Evolutionary conservation across 2,888 invertebrate genomes (phyloP).

Genomic region (Parochlus steinenii): DNA sequence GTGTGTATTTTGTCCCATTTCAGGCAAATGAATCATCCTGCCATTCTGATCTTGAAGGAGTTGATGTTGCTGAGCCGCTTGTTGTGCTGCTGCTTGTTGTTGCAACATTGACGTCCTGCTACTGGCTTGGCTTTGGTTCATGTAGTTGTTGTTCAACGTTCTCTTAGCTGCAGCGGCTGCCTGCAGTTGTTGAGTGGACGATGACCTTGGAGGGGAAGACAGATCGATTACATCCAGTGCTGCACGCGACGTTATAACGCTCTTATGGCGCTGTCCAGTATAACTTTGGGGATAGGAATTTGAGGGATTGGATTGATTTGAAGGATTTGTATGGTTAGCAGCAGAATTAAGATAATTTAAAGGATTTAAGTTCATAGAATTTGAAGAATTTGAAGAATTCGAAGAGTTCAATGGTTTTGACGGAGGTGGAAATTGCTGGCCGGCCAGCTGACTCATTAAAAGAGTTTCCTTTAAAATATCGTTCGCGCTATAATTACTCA

Average conservation of each 20-base stretch:
- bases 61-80: slow-evolving; percentile 12
- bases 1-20: slow-evolving; percentile 45
- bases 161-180: slow-evolving; percentile 32
- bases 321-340: slow-evolving; percentile 16
- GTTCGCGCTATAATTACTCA: neutral
- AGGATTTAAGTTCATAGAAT: neutral
- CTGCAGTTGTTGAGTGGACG: slow-evolving; percentile 29
- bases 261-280: slow-evolving; percentile 13
- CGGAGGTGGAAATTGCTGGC: too few relatives aligned
- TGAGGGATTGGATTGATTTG: slow-evolving; percentile 2
- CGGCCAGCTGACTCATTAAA: slow-evolving; percentile 1
- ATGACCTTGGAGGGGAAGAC: slow-evolving; percentile 33
- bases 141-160: slow-evolving; percentile 30
- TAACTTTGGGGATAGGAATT: slow-evolving; percentile 1
- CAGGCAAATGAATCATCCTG: slow-evolving; percentile 51
- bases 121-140: slow-evolving; percentile 5
- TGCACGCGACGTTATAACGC: slow-evolving; percentile 17
- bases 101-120: slow-evolving; percentile 9
- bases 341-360: neutral
- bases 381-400: neutral
- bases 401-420: too few relatives aligned
- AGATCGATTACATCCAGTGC: slow-evolving; percentile 34
- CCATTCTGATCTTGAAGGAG: slow-evolving; percentile 8
- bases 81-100: slow-evolving; percentile 17
- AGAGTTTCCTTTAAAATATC: slow-evolving; percentile 9